Base-by-base conservation (phyloP, 2,113 vertebrate genomes). In the Odobenus rosmarus region DNA sequence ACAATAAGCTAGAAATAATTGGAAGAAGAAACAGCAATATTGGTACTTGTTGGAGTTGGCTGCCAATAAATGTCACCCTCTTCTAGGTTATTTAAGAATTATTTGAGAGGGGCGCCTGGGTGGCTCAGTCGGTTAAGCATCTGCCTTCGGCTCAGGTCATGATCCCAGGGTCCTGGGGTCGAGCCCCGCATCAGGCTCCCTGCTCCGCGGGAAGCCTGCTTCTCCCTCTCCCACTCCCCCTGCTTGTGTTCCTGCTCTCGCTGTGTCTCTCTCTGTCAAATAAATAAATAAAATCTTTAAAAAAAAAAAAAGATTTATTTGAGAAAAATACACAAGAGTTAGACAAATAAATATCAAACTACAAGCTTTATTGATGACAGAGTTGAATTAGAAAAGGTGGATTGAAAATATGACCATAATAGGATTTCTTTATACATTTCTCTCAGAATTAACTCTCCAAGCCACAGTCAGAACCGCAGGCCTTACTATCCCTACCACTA, bases 321-420 rank as follows among this genome's bases (percentile, higher is more conserved):
- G 81, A 67, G n/a, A 55, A 36, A 62, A 90, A 42, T 72, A 3
- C 33, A 33, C 1, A 79, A 87, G 33, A 77, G 49, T 90, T 59
- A 90, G 67, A 94, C 23, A 86, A 93, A 62, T 55, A 90, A 83
- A 72, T 57, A 91, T 23, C 11, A 53, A 87, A 88, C 76, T 83
- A 49, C 1, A 67, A 87, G 46, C 15, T 93, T 90, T 77, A 59
- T 26, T 74, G 16, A 90, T 87, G 12, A 5, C 7, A 96, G 15
- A 92, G 2, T 86, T 91, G 28, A 85, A 71, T 84, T 82, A 39
- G 10, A 87, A 91, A 91, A 89, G 49, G 24, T 69, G 4, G 15
- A 49, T 79, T 86, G 33, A 85, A 92, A 67, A 61, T 77, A 79
- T 24, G 33, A 46, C 15, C 59, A 46, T 79, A 36, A 42, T 82